Percentiles rank a stretch among this genome's conserved stretches.
phyloP scores from a whole-genome alignment of 2,888 invertebrate species.

The Agrochola lychnidis region DNA sequence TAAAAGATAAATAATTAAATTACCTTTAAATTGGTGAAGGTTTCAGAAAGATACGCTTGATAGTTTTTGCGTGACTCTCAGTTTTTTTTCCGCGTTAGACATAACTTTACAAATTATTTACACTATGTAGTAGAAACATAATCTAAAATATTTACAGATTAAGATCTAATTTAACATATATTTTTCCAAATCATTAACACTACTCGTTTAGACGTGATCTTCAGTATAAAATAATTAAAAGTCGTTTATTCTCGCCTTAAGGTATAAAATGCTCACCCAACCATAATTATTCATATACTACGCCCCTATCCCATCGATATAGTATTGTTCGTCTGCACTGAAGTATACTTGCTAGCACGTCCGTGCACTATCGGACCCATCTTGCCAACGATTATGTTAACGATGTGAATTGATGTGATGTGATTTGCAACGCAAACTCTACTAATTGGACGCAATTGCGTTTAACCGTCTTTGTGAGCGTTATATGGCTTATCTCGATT shows the following conservation, averaged over 20 bases:
- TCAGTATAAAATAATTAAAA: no score
- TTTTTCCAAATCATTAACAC: no score
- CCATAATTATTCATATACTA: slow-evolving; percentile 45
- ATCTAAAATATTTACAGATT: no score
- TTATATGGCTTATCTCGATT: slow-evolving; percentile 79
- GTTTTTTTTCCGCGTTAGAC: no score
- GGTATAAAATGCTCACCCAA: slow-evolving; percentile 52
- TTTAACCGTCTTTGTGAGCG: slow-evolving; percentile 82
- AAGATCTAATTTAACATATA: no score
- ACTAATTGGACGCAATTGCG: slow-evolving; percentile 86
- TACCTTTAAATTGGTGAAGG: no score
- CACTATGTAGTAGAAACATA: no score
- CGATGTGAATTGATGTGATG: slow-evolving; percentile 89
- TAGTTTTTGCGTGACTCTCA: no score
- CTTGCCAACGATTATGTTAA: slow-evolving; percentile 81
- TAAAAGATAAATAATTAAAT: no score
- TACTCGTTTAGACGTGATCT: no score
- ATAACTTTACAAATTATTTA: no score
- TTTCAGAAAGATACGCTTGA: no score
- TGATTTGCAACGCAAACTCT: slow-evolving; percentile 75
- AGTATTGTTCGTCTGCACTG: slow-evolving; percentile 68
- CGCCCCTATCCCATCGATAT: slow-evolving; percentile 66
- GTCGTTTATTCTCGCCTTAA: background rate
- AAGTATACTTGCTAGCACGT: slow-evolving; percentile 64
- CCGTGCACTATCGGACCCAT: slow-evolving; percentile 71